Percentiles rank a stretch among this genome's conserved stretches.
These are phyloP conservation scores for Oncorhynchus nerka DNA, from an alignment of 2,113 vertebrate genomes.

Conservation along the genomic window DNA sequence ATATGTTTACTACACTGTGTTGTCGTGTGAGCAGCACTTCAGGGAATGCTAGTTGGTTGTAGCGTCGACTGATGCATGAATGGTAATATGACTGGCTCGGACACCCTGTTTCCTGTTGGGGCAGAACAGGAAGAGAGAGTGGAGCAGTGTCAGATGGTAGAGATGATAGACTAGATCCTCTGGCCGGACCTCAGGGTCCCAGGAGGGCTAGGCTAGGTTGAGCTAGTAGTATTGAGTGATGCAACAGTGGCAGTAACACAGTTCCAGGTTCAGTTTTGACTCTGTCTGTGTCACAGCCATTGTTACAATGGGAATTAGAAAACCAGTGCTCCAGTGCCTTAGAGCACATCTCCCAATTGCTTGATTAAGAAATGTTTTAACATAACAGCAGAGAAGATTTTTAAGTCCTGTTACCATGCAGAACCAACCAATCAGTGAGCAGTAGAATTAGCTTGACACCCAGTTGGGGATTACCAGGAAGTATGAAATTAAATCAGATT, in stretches of 20 bases:
- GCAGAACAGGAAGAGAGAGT: slow-evolving; percentile 49
- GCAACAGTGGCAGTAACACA: neutral
- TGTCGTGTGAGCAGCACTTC: slow-evolving; percentile 1
- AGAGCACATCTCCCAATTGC: neutral
- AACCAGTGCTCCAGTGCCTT: neutral
- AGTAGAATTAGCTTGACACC: slow-evolving; percentile 51
- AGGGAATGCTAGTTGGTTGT: neutral
- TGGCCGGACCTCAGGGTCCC: neutral
- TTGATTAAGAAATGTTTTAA: neutral
- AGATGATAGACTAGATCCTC: slow-evolving; percentile 40
- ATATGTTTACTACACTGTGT: neutral
- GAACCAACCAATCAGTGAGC: slow-evolving; percentile 54
- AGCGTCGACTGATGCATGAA: slow-evolving; percentile 49
- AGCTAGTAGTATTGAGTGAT: neutral
- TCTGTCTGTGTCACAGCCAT: too few relatives aligned
- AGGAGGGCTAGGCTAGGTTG: neutral
- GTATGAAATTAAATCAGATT: slow-evolving; percentile 68
- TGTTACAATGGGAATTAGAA: too few relatives aligned
- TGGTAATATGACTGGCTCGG: slow-evolving; percentile 11
- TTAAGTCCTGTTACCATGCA: slow-evolving; percentile 40
- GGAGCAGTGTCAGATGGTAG: slow-evolving; percentile 20
- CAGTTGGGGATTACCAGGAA: slow-evolving; percentile 55
- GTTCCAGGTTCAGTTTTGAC: neutral
- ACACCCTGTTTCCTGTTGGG: slow-evolving; percentile 58
- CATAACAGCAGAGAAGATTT: neutral